Percentiles rank a stretch among this genome's conserved stretches.
phyloP scores from a whole-genome alignment of 2,797 vertebrate genomes.

The Euphonia xanthogaster region DNA sequence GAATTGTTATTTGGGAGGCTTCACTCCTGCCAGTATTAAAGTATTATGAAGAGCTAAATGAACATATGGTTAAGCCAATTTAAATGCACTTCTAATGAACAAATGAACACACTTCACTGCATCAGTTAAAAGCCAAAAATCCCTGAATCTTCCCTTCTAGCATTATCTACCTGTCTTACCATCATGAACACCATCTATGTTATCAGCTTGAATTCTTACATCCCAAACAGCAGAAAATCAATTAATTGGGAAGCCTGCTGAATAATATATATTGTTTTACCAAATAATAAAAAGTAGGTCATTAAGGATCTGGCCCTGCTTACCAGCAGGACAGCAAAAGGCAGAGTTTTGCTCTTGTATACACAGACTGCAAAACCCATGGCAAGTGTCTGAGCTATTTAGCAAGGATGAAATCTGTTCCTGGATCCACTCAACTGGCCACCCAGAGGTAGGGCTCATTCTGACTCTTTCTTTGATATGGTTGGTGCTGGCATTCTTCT shows the following conservation, averaged over 20 bases:
- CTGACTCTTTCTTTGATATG: not conserved
- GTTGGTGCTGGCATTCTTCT: not conserved
- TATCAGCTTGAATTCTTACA: not conserved
- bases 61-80: constrained; percentile 1
- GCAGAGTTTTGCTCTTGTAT: not conserved
- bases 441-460: not conserved
- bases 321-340: not conserved
- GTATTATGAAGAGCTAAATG: constrained; percentile 26
- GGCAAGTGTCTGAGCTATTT: not conserved
- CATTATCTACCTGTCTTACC: not conserved
- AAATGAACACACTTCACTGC: not conserved
- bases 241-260: not conserved
- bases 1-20: not conserved
- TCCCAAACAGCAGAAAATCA: not conserved
- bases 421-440: not conserved
- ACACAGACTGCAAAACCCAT: not conserved
- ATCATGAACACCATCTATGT: not conserved
- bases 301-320: not conserved
- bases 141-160: not conserved
- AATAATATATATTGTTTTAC: not conserved
- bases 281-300: constrained; percentile 9
- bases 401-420: not conserved
- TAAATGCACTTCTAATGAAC: constrained; percentile 24
- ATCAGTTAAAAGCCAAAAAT: not conserved
- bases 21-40: not conserved